A percentile compares a stretch with the other conserved stretches of the same genome.
phyloP scores from a whole-genome alignment of 2,113 vertebrate genomes.

The Atherinomorus stipes region DNA sequence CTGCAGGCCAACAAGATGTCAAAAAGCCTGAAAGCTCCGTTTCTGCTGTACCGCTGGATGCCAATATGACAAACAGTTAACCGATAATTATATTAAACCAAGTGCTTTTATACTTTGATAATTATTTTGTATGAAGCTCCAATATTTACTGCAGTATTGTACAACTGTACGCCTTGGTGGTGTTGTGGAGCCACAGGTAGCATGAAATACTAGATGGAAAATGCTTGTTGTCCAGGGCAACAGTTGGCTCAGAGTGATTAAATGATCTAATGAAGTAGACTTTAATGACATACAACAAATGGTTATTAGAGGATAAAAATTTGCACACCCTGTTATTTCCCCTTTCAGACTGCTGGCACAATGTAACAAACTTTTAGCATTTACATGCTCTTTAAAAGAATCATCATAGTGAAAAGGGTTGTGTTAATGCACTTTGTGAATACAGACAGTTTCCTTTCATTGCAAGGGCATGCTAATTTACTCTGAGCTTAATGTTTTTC shows the following conservation, averaged over 20 bases:
- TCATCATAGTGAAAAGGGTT: neutral
- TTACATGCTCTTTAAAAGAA: neutral
- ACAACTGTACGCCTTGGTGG: neutral
- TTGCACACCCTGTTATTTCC: constrained; percentile 40
- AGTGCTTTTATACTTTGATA: constrained; percentile 15
- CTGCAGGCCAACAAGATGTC: neutral
- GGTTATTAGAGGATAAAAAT: constrained; percentile 44
- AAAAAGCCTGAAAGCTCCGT: neutral
- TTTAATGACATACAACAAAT: constrained; percentile 54
- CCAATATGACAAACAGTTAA: constrained; percentile 11
- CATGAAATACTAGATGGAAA: constrained; percentile 44
- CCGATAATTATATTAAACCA: constrained; percentile 3
- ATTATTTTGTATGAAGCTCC: constrained; percentile 8
- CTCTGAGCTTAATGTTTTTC: neutral
- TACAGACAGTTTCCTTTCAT: neutral
- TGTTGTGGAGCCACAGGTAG: constrained; percentile 27
- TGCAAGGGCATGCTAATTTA: neutral
- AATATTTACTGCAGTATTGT: neutral
- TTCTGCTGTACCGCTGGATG: neutral
- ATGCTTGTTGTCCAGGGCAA: constrained; percentile 46
- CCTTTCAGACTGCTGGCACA: constrained; percentile 5
- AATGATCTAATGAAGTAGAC: constrained; percentile 37
- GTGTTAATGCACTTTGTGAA: constrained; percentile 8
- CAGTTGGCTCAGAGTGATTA: constrained; percentile 40
- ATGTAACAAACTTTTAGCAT: constrained; percentile 1